Evolutionary conservation across 2,797 vertebrate species (phyloP).

Genomic region (Brachymystax lenok): DNA sequence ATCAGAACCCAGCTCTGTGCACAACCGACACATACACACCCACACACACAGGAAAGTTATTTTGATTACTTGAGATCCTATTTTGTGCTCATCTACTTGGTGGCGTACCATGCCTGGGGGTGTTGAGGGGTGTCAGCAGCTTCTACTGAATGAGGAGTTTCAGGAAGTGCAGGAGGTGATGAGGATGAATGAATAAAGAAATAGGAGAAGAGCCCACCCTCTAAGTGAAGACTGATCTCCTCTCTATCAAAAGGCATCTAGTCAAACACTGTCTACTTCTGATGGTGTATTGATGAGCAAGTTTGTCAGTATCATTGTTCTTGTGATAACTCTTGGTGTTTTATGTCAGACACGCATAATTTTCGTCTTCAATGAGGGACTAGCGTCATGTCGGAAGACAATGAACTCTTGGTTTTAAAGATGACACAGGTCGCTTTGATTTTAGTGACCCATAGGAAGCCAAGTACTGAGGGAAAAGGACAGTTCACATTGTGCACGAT

Average conservation of each 20-base stretch:
- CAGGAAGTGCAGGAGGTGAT: slow-evolving; percentile 28
- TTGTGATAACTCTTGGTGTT: background rate
- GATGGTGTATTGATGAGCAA: background rate
- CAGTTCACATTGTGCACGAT: background rate
- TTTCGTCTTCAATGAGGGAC: too few relatives aligned
- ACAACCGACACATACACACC: background rate
- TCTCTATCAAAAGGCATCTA: background rate
- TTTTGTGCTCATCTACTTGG: slow-evolving; percentile 4
- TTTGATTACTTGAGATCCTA: slow-evolving; percentile 41
- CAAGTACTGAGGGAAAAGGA: too few relatives aligned
- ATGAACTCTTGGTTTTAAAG: too few relatives aligned
- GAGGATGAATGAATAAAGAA: slow-evolving; percentile 12
- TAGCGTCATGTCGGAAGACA: too few relatives aligned
- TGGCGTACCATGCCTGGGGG: slow-evolving; percentile 26
- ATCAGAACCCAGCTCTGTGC: slow-evolving; percentile 8
- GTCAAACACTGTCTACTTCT: background rate
- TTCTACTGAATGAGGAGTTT: slow-evolving; percentile 45
- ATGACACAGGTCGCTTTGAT: too few relatives aligned
- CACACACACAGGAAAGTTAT: slow-evolving; percentile 8
- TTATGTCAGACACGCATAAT: too few relatives aligned
- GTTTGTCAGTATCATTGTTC: background rate
- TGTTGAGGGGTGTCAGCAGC: slow-evolving; percentile 44
- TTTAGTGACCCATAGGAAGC: too few relatives aligned
- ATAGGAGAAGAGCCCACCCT: background rate
- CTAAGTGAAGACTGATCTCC: background rate